Evolutionary conservation across 2,888 invertebrate genomes (phyloP), one percentile per base, ranked within the genome.

Genomic region (Acronicta alni): DNA sequence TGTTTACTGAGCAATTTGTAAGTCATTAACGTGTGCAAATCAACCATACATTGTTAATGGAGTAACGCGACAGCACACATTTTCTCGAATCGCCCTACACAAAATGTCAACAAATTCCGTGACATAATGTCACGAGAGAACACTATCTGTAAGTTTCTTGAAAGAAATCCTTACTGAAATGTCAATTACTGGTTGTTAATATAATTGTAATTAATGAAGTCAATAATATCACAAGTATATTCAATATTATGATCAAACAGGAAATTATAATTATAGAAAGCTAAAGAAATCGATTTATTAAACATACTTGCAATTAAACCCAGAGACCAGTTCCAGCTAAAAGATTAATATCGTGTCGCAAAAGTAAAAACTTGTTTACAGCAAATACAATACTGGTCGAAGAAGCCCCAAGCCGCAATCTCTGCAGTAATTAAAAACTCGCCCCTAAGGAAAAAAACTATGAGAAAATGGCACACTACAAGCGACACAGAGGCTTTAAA

Each of bases 401-500:
- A 72, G 49, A 72, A 57, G 61, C 43, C 53, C 39, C 55, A 14
- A 56, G 52, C 60, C 79, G 84, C 85, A 87, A 87, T 86, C 84
- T 85, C 78, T 72, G 51, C 72, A 66, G 80, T 89, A 88, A 90
- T 89, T 89, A 90, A 89, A 89, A 88, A 83, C 83, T 84, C 71
- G 76, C 76, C 80, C 63, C 74, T 57, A 63, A 58, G 74, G 82
- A 69, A 52, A 57, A n/a, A 67, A 77, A 69, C 69, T 74, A 59
- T 60, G 57, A 60, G 44, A 66, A 58, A 69, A 46, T 62, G 16
- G 55, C 52, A 66, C 68, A 75, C 57, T 46, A 59, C 55, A 53
- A 52, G 67, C 72, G 16, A 43, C 35, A 54, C 37, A 68, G 62
- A 54, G 9, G 48, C 51, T 59, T 53, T 58, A 57, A 64, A 35